phyloP scores from a whole-genome alignment of 2,797 vertebrate species.

The Glossophaga mutica region DNA sequence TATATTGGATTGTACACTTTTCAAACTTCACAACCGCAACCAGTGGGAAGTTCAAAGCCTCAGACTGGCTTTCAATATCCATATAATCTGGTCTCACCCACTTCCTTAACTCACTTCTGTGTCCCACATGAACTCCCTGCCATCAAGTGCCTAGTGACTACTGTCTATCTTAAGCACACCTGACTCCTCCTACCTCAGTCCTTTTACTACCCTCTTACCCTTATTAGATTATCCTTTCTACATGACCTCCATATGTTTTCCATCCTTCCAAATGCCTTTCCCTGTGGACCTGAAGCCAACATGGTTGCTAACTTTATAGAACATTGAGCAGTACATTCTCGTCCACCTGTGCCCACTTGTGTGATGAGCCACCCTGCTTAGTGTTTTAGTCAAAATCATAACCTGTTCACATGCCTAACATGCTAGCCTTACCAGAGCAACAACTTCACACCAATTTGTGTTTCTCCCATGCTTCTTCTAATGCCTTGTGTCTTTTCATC shows the following conservation, averaged over 20 bases:
- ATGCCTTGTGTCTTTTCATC: background rate
- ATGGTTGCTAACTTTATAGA: background rate
- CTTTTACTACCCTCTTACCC: background rate
- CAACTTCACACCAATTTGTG: background rate
- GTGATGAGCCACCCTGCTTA: accelerated
- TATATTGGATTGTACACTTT: background rate
- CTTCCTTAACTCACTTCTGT: background rate
- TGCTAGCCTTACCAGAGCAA: background rate
- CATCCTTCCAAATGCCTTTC: background rate
- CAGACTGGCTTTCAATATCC: background rate
- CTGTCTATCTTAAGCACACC: background rate
- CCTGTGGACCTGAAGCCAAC: background rate
- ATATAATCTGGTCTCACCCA: background rate
- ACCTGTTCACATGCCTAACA: background rate
- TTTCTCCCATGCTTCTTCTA: background rate
- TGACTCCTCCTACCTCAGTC: background rate
- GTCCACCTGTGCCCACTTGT: background rate
- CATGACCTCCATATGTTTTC: background rate
- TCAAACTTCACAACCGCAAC: background rate
- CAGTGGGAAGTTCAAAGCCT: background rate
- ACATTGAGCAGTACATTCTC: background rate
- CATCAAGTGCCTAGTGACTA: background rate
- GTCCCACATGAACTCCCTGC: accelerated
- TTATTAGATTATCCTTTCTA: too few relatives aligned
- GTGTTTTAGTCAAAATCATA: background rate